phyloP scores from a whole-genome alignment of 35 echinoderm and acorn worm genomes.

The Nesometra sesokonis region DNA sequence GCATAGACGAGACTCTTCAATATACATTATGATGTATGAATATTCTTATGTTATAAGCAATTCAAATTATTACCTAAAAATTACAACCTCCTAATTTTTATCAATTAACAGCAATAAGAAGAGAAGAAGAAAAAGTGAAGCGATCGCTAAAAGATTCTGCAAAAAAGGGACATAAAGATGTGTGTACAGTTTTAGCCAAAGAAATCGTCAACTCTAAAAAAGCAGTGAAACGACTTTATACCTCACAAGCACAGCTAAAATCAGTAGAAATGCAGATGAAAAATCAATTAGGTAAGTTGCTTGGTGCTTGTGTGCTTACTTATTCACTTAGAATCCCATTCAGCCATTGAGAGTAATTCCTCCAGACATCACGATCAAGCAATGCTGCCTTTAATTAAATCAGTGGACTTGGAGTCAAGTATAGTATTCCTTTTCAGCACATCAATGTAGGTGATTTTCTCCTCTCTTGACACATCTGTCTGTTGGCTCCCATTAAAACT shows the following conservation, averaged over 20 bases:
- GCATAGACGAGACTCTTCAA: too few species aligned
- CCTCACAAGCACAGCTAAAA: conserved; percentile 85
- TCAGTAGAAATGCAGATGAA: conserved; percentile 99
- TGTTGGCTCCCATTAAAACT: too few species aligned
- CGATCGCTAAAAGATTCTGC: conserved; percentile 85
- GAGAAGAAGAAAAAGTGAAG: conserved; percentile 76
- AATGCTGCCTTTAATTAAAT: too few species aligned
- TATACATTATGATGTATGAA: not conserved
- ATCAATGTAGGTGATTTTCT: too few species aligned
- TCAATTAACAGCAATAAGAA: conserved; percentile 53
- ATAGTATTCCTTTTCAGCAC: too few species aligned
- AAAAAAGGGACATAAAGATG: conserved; percentile 81
- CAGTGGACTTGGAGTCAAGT: too few species aligned
- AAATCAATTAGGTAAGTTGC: conserved; percentile 71
- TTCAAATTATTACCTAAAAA: not conserved
- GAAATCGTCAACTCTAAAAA: conserved; percentile 85
- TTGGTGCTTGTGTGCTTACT: too few species aligned
- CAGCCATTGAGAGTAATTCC: too few species aligned
- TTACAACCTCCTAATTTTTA: not conserved
- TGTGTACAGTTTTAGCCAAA: conserved; percentile 73
- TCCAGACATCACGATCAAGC: too few species aligned
- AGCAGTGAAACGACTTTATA: conserved; percentile 64
- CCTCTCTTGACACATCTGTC: too few species aligned
- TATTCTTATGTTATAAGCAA: not conserved
- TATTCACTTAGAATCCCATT: too few species aligned